These are phyloP conservation scores for Hesperia comma DNA, from an alignment of 2,888 invertebrate species.

Conservation along the genomic window DNA sequence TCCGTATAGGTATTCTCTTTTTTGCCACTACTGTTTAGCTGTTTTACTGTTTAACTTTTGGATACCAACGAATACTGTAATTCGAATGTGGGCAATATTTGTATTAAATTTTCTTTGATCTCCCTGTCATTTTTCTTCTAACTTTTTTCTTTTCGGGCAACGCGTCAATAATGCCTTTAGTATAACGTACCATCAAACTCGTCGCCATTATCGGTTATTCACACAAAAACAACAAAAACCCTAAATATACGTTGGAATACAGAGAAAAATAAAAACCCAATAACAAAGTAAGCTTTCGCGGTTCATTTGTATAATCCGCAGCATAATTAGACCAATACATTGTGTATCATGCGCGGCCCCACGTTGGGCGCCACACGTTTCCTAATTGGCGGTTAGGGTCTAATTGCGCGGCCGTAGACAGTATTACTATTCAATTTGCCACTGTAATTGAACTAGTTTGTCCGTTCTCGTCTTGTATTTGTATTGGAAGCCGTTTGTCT, in stretches of 20 bases:
- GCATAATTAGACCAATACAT: conserved; percentile 59
- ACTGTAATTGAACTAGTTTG: conserved; percentile 29
- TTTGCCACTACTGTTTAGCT: too few species aligned
- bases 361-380: conserved; percentile 53
- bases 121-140: too few species aligned
- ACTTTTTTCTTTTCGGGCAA: too few species aligned
- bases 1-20: too few species aligned
- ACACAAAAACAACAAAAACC: too few species aligned
- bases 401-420: conserved; percentile 54
- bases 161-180: too few species aligned
- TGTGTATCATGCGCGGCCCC: conserved; percentile 56
- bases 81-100: too few species aligned
- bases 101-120: too few species aligned
- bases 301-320: conserved; percentile 36
- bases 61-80: too few species aligned
- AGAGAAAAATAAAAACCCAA: conserved; percentile 2
- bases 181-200: too few species aligned
- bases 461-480: conserved; percentile 9
- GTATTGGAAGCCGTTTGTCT: background rate
- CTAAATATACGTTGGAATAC: background rate
- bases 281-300: conserved; percentile 28
- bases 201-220: too few species aligned
- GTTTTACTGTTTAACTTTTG: too few species aligned
- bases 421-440: conserved; percentile 37
- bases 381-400: conserved; percentile 58